Evolutionary conservation across 2,797 vertebrate species (phyloP).

Genomic region (Philypnodon macrostomus): DNA sequence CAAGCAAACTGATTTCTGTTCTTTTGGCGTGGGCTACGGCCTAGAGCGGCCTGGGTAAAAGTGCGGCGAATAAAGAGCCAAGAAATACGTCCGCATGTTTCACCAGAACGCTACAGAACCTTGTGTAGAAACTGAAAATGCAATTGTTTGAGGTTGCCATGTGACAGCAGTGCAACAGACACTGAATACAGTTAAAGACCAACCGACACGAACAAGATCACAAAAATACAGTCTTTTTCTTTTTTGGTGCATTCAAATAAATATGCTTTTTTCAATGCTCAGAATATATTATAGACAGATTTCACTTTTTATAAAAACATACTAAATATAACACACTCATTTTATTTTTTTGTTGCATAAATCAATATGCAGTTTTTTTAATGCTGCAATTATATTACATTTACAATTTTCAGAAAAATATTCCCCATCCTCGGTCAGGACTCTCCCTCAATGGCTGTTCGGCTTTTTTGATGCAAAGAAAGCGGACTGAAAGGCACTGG

Average conservation of each 20-base stretch:
- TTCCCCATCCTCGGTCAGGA: constrained; percentile 42
- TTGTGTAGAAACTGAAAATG: neutral
- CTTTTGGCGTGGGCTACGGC: too few species aligned
- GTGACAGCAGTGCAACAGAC: constrained; percentile 63
- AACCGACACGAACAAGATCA: constrained; percentile 62
- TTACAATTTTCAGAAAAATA: constrained; percentile 73
- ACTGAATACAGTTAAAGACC: constrained; percentile 73
- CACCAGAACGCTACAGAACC: too few species aligned
- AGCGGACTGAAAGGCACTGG: constrained; percentile 5
- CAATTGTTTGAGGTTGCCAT: constrained; percentile 11
- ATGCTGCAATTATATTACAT: constrained; percentile 81
- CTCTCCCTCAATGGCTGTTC: constrained; percentile 18
- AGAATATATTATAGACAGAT: constrained; percentile 63
- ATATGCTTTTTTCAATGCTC: constrained; percentile 77
- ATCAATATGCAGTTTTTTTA: constrained; percentile 73
- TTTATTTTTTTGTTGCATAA: constrained; percentile 68
- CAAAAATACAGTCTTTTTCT: constrained; percentile 49
- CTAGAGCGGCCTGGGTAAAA: too few species aligned
- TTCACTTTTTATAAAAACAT: constrained; percentile 56
- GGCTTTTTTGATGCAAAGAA: neutral
- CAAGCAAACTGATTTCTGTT: too few species aligned
- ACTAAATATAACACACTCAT: constrained; percentile 46
- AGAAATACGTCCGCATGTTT: too few species aligned
- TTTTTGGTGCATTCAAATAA: constrained; percentile 75
- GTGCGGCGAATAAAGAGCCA: too few species aligned